phyloP scores from a whole-genome alignment of 2,113 vertebrate genomes.

The Polyodon spathula region DNA sequence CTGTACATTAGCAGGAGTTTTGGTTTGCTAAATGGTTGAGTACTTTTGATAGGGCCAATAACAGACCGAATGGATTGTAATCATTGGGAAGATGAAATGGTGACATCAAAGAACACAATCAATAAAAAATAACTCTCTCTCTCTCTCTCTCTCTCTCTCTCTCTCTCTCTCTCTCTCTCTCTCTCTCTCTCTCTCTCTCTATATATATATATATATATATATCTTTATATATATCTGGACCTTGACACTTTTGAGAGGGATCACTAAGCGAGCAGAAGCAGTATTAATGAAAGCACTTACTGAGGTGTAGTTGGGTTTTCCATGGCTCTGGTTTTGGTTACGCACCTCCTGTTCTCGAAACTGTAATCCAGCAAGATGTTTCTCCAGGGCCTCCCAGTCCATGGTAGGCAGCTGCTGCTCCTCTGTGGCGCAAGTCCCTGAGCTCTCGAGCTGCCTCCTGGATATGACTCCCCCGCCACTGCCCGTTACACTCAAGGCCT shows the following conservation, averaged over 20 bases:
- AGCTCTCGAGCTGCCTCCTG: slow-evolving; percentile 32
- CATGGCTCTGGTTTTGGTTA: slow-evolving; percentile 65
- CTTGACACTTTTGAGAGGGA: background rate
- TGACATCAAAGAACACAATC: background rate
- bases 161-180: too few species aligned
- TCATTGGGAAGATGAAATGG: background rate
- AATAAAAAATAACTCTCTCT: too few species aligned
- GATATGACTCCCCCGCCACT: slow-evolving; percentile 35
- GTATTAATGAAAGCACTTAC: slow-evolving; percentile 58
- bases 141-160: too few species aligned
- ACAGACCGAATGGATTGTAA: too few species aligned
- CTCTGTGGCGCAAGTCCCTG: slow-evolving; percentile 47
- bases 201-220: too few species aligned
- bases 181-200: too few species aligned
- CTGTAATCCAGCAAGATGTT: slow-evolving; percentile 88
- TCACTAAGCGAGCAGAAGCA: background rate
- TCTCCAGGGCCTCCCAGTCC: slow-evolving; percentile 93
- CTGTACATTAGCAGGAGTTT: too few species aligned
- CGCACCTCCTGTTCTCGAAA: slow-evolving; percentile 80
- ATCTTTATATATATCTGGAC: background rate
- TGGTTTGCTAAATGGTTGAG: too few species aligned
- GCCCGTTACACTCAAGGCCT: slow-evolving; percentile 26
- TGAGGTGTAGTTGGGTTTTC: slow-evolving; percentile 74
- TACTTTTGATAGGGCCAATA: too few species aligned
- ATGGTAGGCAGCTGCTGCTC: slow-evolving; percentile 79